These are phyloP conservation scores for Parauchenoglanis punctatus DNA, from an alignment of 2,797 vertebrate genomes.

Conservation along the genomic window DNA sequence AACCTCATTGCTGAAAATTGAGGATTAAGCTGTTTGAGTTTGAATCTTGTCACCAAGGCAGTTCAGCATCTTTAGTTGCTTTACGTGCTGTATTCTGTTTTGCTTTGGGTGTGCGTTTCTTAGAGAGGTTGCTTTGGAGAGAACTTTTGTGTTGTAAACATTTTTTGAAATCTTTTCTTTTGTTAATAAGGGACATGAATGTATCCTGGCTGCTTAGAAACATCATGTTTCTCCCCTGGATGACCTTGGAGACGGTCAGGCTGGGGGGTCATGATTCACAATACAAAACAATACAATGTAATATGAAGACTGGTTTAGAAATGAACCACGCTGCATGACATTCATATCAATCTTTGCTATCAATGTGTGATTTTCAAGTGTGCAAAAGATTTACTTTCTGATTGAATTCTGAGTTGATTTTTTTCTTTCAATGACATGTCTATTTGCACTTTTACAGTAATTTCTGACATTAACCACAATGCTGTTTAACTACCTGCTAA, in stretches of 20 bases:
- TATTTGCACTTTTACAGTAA: not conserved
- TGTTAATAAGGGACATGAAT: constrained; percentile 39
- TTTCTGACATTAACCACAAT: not conserved
- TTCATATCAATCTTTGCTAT: not conserved
- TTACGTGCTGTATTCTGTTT: constrained; percentile 29
- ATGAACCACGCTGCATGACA: not conserved
- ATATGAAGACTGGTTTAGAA: not conserved
- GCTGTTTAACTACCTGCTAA: not conserved
- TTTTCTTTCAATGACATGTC: not conserved
- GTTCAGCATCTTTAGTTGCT: constrained; percentile 12
- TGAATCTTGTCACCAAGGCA: constrained; percentile 28
- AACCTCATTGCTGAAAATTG: not conserved
- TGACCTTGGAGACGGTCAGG: not conserved
- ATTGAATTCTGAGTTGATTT: not conserved
- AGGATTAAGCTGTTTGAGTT: constrained; percentile 28
- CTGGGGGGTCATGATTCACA: not conserved
- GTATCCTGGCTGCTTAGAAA: constrained; percentile 56
- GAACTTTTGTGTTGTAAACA: constrained; percentile 49
- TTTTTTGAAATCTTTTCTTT: constrained; percentile 19
- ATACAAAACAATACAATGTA: not conserved
- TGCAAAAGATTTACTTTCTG: not conserved
- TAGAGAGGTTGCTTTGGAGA: constrained; percentile 46
- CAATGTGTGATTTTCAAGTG: not conserved
- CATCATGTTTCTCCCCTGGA: not conserved
- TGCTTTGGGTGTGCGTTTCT: constrained; percentile 25